Conservation (phyloP, 1,140 invertebrate species). For the Agrypnia vestita region DNA sequence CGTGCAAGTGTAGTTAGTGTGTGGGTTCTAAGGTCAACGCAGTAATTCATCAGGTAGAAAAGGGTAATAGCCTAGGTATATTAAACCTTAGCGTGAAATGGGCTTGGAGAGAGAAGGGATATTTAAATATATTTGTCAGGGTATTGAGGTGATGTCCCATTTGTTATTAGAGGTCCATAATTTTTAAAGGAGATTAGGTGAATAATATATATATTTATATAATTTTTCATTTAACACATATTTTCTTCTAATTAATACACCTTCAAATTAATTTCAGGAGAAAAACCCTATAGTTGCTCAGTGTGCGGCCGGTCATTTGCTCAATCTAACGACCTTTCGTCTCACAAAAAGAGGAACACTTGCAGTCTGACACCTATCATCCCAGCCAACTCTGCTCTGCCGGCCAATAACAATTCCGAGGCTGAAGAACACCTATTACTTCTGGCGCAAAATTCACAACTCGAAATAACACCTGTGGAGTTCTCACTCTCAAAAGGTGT, state of each 20-base stretch:
- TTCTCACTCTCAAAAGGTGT: neutral
- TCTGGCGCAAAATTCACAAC: conserved; percentile 39
- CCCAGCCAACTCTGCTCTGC: neutral
- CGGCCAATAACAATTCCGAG: neutral
- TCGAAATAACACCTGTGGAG: conserved; percentile 41
- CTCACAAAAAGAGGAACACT: conserved; percentile 63
- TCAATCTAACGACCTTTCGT: conserved; percentile 68
- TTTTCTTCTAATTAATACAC: neutral
- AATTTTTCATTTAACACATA: no score
- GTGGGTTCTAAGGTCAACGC: no score
- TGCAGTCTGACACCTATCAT: conserved; percentile 43
- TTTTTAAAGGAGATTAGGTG: no score
- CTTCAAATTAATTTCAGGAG: conserved; percentile 66
- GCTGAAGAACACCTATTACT: conserved; percentile 46
- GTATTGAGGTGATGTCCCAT: no score
- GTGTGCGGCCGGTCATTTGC: conserved; percentile 68
- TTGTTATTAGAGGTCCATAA: no score
- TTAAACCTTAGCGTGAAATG: no score
- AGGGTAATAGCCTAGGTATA: no score
- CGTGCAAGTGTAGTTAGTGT: no score
- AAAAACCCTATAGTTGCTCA: conserved; percentile 70
- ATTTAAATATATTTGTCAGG: no score
- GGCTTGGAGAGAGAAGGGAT: no score
- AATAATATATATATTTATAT: no score
- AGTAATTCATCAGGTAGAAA: no score